These are phyloP conservation scores for Paramormyrops kingsleyae DNA, from an alignment of 2,113 vertebrate species.

Conservation along the genomic window DNA sequence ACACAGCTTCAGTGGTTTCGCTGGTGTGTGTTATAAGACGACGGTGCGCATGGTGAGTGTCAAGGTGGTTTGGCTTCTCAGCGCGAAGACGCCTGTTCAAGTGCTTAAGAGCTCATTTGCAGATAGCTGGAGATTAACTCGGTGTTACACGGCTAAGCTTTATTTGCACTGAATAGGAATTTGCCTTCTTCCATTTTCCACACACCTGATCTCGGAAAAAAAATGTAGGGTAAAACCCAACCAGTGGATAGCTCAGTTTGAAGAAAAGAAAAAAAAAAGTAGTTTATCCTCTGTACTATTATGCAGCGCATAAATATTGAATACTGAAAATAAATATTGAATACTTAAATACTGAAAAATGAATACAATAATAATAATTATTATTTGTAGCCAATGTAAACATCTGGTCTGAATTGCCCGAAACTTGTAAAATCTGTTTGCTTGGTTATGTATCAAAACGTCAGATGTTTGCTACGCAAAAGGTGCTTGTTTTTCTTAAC, in stretches of 20 bases:
- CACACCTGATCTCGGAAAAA: neutral
- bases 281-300: neutral
- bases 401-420: neutral
- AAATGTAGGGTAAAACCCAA: neutral
- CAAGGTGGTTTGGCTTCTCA: neutral
- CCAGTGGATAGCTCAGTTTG: neutral
- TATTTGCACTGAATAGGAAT: neutral
- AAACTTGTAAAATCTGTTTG: neutral
- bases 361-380: neutral
- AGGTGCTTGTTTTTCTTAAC: neutral
- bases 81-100: neutral
- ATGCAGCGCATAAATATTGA: neutral
- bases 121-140: conserved; percentile 8
- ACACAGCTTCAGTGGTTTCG: neutral
- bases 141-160: neutral
- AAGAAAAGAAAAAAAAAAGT: neutral
- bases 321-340: neutral
- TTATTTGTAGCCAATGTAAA: neutral
- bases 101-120: conserved; percentile 13
- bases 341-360: too few relatives aligned
- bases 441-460: neutral
- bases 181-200: neutral
- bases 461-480: neutral
- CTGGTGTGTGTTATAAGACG: neutral
- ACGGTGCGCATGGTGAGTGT: conserved; percentile 1